Evolutionary conservation across 2,113 vertebrate genomes (phyloP), one percentile per base, ranked within the genome.

Genomic region (Ciconia boyciana): DNA sequence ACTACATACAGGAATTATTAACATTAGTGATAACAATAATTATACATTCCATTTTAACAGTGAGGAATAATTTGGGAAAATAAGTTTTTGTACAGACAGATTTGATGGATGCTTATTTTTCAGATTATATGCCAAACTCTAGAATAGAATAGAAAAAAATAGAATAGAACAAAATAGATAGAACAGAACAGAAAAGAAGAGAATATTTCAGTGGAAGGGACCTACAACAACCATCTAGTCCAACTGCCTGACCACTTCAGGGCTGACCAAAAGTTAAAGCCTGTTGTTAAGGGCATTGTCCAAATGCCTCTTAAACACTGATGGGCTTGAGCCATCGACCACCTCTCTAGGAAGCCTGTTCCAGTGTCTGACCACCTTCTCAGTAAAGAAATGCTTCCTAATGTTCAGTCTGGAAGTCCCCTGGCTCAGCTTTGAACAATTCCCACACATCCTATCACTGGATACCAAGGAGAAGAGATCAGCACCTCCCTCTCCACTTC

Each of bases 361-460:
- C 17, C 36, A 43, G 7, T 15, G 48, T 62, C 3, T 39, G 20
- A 52, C 6, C 52, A 66, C 2, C 3, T 11, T 62, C 39, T 69
- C 1, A 0, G 7, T 46, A 90, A 20, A 25, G 3, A 61, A 62
- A 48, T 54, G 12, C 2, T 70, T 49, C 70, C 46, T 54, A 8
- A 31, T 17, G 19, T 48, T 13, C 5, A 46, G 39, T 52, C 12
- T 32, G 17, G 62, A 34, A 28, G 12, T 69, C 19, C 12, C 16
- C 16, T 62, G 34, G 17, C 0, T 2, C 18, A 34, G 34, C n/a
- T 57, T 49, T 72, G 68, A 89, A 26, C 4, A 5, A 16, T 44
- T 60, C 39, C 29, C 22, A 60, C 1, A 1, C 1, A 0, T 39
- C 18, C 48, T 69, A 4, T 46, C 28, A 52, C 44, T 19, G 18